Evolutionary conservation across 2,113 vertebrate genomes (phyloP), one percentile per base, ranked within the genome.

Genomic region (Malurus alboscapulatus): DNA sequence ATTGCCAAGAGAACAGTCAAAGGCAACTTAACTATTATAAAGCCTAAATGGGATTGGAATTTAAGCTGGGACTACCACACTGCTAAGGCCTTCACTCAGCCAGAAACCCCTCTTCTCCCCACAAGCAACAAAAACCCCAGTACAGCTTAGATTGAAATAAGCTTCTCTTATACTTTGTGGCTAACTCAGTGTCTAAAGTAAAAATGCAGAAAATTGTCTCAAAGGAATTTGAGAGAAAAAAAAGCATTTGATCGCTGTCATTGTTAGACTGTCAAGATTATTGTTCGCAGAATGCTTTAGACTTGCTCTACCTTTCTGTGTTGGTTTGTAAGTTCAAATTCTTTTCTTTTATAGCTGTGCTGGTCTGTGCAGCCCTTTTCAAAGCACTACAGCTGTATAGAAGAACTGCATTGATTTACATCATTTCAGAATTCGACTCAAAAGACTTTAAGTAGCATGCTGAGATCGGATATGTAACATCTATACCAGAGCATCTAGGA

Each of bases 401-500:
- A 88, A 29, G 45, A 85, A 38, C 84, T 67, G 50, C 48, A 42
- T 42, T 80, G 76, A 79, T 94, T 95, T 93, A 89, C 88, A 93
- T 79, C 36, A 17, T 76, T 84, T 87, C 69, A 93, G 95, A 94
- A 93, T 72, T 65, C 2, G 67, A 87, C 66, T 88, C 68, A 75
- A 79, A 87, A 94, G 81, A 69, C 87, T 91, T 93, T 25, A 91
- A 93, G 87, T 29, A 93, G 77, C 96, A 84, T 65, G 83, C 89
- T 93, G 92, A 91, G 91, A 94, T 95, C 0, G 29, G 91, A 73
- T 96, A 85, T 89, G 86, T 82, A 94, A 91, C 94, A 88, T 94
- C 91, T 93, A 97, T 91, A 96, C 67, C 84, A 90, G 63, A 67
- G 88, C 77, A 96, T 95, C 96, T 94, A 91, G 88, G 72, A 96